Evolutionary conservation across 2,113 vertebrate species (phyloP).

Genomic region (Monopterus albus): DNA sequence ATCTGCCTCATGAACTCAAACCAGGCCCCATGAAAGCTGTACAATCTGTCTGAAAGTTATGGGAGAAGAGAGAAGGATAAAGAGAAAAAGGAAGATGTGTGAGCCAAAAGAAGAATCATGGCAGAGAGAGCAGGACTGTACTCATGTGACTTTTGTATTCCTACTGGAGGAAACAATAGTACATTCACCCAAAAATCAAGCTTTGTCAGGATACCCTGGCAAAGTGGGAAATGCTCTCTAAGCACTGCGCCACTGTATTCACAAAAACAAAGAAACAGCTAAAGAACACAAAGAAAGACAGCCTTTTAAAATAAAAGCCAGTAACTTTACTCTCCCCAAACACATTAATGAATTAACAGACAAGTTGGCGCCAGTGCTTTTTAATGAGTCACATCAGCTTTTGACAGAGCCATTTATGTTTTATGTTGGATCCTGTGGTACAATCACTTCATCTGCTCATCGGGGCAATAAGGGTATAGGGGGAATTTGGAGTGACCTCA

Average conservation of each 20-base stretch:
- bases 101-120: slow-evolving; percentile 36
- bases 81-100: slow-evolving; percentile 44
- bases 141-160: slow-evolving; percentile 29
- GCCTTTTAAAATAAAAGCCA: slow-evolving; percentile 67
- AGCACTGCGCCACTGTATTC: background rate
- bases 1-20: slow-evolving; percentile 73
- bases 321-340: slow-evolving; percentile 68
- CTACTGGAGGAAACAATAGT: slow-evolving; percentile 30
- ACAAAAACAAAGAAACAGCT: slow-evolving; percentile 4
- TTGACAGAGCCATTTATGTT: slow-evolving; percentile 82
- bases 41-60: slow-evolving; percentile 54
- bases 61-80: slow-evolving; percentile 35
- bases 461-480: slow-evolving; percentile 78
- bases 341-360: slow-evolving; percentile 84
- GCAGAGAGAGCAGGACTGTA: background rate
- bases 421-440: slow-evolving; percentile 80
- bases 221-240: background rate
- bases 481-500: slow-evolving; percentile 85
- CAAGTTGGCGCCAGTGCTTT: slow-evolving; percentile 81
- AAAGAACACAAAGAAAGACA: slow-evolving; percentile 12
- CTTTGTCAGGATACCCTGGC: background rate
- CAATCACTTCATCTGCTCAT: slow-evolving; percentile 72
- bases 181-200: slow-evolving; percentile 21
- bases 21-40: slow-evolving; percentile 61
- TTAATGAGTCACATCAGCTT: slow-evolving; percentile 85